A percentile compares a stretch with the other conserved stretches of the same genome.
phyloP scores from a whole-genome alignment of 2,888 invertebrate species.

The Carterocephalus palaemon region DNA sequence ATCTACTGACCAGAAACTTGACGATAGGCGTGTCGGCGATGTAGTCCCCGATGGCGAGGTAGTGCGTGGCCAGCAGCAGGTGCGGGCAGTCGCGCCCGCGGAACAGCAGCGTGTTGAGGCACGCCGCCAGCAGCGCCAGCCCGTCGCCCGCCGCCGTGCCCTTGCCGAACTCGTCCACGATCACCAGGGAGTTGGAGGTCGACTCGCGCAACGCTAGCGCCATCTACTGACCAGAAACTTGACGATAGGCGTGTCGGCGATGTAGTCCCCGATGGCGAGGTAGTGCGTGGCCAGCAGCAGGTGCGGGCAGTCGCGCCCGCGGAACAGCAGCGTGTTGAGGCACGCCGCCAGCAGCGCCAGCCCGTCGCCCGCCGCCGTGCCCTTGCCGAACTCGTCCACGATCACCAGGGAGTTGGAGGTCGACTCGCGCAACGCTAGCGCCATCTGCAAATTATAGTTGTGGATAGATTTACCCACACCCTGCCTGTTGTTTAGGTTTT shows the following conservation, averaged over 20 bases:
- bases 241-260: conserved; percentile 75
- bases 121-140: no score
- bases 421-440: conserved; percentile 83
- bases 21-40: no score
- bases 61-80: no score
- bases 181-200: no score
- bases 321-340: conserved; percentile 81
- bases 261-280: conserved; percentile 79
- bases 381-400: conserved; percentile 94
- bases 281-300: conserved; percentile 89
- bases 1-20: no score
- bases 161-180: no score
- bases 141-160: no score
- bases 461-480: no score
- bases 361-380: conserved; percentile 88
- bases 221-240: conserved; percentile 76
- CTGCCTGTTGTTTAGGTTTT: background rate
- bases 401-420: conserved; percentile 84
- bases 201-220: no score
- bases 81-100: no score
- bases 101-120: no score
- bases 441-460: conserved; percentile 82
- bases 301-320: conserved; percentile 82
- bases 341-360: conserved; percentile 84
- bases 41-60: no score